Base-by-base conservation (phyloP, 2,888 invertebrate species). In the Agapostemon virescens region DNA sequence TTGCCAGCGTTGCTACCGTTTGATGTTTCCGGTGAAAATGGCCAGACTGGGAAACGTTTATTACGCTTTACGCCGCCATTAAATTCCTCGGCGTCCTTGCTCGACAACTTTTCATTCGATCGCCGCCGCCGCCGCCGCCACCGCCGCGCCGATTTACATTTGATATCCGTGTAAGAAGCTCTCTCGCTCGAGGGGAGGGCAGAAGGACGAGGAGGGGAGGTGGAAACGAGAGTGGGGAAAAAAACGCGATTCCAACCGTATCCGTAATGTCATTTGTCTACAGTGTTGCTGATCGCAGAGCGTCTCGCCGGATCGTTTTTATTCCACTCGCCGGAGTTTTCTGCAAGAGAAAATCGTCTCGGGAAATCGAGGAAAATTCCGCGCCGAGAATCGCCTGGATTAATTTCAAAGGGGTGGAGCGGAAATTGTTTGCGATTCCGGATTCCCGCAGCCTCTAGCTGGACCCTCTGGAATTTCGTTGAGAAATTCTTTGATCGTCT, bases 61-160 rank as follows among this genome's bases (percentile, higher is more conserved):
- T 66, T 74, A 38, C 74, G 52, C 15, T 45, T 75, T 67, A 61
- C 67, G 36, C 72, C 38, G 58, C 38, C 26, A 72, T 52, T 58
- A 67, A 83, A 77, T 77, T 73, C 68, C 61, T 45, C n/a, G 73
- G 66, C 26, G 69, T 64, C 69, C 66, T 58, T 58, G 73, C 38
- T 38, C n/a, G 72, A 42, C 83, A 64, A 77, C 74, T 82, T 78
- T 78, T 84, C 79, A 68, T 84, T 88, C 87, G 88, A 89, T 89
- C 88, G 88, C 88, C 87, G 87, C 17, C n/a, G n/a, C n/a, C n/a
- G n/a, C n/a, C n/a, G n/a, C n/a, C n/a, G n/a, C n/a, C n/a, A n/a
- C n/a, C n/a, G n/a, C n/a, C n/a, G n/a, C 45, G n/a, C 85, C 84
- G 87, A 87, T 76, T 77, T 69, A 61, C 52, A 71, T 45, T 42